These are phyloP conservation scores for Tromatobia lineatoria DNA, from an alignment of 2,888 invertebrate species.

Conservation along the genomic window DNA sequence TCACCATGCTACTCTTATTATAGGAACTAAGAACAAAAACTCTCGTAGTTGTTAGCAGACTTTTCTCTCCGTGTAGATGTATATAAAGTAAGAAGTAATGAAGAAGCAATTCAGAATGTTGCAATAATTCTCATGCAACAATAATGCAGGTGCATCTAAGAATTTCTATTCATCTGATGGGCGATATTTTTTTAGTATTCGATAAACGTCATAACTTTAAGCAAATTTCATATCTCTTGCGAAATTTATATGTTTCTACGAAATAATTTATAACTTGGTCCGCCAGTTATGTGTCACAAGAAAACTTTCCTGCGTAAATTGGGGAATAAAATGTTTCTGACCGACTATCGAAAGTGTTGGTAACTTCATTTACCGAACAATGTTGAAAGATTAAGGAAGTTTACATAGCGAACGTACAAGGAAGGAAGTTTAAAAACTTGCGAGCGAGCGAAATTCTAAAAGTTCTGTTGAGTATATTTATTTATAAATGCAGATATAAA, in stretches of 20 bases:
- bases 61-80: too few species aligned
- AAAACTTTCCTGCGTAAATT: neutral
- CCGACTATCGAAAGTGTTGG: neutral
- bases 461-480: conserved; percentile 6
- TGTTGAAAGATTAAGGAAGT: conserved; percentile 1
- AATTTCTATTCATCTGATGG: too few species aligned
- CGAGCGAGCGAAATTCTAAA: neutral
- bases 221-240: too few species aligned
- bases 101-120: too few species aligned
- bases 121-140: too few species aligned
- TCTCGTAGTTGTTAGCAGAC: too few species aligned
- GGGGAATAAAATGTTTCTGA: neutral
- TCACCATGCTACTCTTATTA: too few species aligned
- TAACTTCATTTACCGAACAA: neutral
- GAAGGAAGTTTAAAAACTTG: neutral
- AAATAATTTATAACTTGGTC: neutral
- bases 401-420: neutral
- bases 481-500: neutral
- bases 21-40: too few species aligned
- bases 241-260: neutral
- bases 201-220: too few species aligned
- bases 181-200: too few species aligned
- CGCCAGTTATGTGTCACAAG: neutral
- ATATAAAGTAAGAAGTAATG: too few species aligned
- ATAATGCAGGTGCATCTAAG: too few species aligned